Base-by-base conservation (phyloP, 1,140 invertebrate species). In the Sarcophaga peregrina region DNA sequence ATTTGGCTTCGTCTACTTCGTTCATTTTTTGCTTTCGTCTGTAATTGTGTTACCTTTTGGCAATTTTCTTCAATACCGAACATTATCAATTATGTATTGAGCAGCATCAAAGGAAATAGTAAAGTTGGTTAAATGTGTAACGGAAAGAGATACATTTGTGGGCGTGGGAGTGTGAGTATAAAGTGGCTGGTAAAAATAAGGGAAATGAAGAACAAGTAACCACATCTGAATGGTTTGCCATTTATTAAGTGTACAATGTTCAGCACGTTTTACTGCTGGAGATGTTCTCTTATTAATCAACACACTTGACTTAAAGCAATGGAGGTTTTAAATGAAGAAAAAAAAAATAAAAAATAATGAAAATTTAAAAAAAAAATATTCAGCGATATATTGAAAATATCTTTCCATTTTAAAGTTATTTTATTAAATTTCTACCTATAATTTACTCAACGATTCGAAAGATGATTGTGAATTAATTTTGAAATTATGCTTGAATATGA, bases 31-130 rank as follows among this genome's bases (percentile, higher is more conserved):
- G 0, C 54, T n/a, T 58, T 58, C 54, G n/a, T 11, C 54, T n/a
- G 20, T 68, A 68, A 68, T 68, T 68, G n/a, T 68, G 62, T 68
- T 68, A 68, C 62, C 62, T 68, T 58, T 68, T 68, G 62, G 62
- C 62, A 68, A 68, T 68, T 68, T 68, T 68, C 62, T 68, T 68
- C 62, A 68, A 68, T 68, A 68, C 62, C 62, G 20, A 68, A 9
- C 17, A 68, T 68, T 68, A 68, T 68, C 62, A 68, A 68, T 68
- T 68, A 68, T 68, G 62, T 68, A 68, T 68, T 68, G 62, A 68
- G 13, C 54, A 58, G 54, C 54, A 58, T 68, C 62, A 68, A 68
- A 68, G 62, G 17, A 68, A 68, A 20, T 25, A 68, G 62, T 68
- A 20, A 68, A 68, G 62, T 20, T 68, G 62, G 62, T 58, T 58